Evolutionary conservation across 2,888 invertebrate genomes (phyloP).

Genomic region (Torymus texanus): DNA sequence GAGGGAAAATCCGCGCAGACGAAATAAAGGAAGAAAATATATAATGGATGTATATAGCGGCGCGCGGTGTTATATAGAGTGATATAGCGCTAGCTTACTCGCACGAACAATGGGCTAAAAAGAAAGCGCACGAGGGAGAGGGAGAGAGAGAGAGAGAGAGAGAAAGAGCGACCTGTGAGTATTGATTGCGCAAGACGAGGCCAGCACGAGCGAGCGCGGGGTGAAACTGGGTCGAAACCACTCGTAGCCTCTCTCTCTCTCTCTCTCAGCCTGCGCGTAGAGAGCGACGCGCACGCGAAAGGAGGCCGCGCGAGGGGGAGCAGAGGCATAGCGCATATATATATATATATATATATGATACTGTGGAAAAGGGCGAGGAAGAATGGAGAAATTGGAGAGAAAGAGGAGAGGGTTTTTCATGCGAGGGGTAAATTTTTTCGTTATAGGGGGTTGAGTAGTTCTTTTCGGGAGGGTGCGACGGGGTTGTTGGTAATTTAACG

Average conservation of each 20-base stretch:
- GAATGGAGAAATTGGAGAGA: too few species aligned
- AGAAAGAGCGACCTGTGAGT: constrained; percentile 56
- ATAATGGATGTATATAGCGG: background rate
- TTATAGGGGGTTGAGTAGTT: too few species aligned
- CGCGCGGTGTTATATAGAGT: background rate
- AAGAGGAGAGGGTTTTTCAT: too few species aligned
- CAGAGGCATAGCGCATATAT: background rate
- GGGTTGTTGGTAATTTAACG: too few species aligned
- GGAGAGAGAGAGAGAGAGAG: constrained; percentile 17
- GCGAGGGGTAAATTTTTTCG: too few species aligned
- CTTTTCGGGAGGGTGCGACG: too few species aligned
- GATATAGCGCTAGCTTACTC: background rate
- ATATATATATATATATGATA: too few species aligned
- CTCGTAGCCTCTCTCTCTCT: constrained; percentile 56
- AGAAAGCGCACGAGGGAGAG: constrained; percentile 6
- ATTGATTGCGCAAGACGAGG: constrained; percentile 70
- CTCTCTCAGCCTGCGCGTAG: constrained; percentile 8
- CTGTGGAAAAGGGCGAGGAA: too few species aligned
- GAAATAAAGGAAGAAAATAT: background rate
- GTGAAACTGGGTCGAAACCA: constrained; percentile 73
- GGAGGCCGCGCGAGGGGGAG: constrained; percentile 31
- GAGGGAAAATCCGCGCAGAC: background rate
- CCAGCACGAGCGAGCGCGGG: constrained; percentile 65
- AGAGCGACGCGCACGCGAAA: constrained; percentile 21
- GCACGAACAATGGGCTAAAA: constrained; percentile 20